Conservation (phyloP, 1,140 invertebrate species). For the Monochamus saltuarius region DNA sequence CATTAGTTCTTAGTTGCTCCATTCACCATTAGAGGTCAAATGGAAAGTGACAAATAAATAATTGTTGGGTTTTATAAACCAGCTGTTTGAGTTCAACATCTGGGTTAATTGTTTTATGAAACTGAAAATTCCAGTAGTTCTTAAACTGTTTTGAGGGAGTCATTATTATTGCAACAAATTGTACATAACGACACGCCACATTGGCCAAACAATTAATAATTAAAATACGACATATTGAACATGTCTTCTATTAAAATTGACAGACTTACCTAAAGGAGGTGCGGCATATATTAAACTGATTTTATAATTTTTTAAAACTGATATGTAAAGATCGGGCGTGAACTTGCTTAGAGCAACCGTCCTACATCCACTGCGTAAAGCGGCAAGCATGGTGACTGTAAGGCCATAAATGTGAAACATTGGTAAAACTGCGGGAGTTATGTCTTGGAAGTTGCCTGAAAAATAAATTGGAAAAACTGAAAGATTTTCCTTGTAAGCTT, state of each 20-base stretch:
- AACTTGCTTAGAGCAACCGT: constrained; percentile 76
- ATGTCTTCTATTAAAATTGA: background rate
- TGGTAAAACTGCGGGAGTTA: constrained; percentile 68
- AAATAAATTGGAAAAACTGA: constrained; percentile 21
- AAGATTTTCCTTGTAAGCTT: too few species aligned
- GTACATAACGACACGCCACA: too few species aligned
- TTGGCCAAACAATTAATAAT: too few species aligned
- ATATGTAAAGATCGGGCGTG: constrained; percentile 62
- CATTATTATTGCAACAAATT: too few species aligned
- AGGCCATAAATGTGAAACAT: constrained; percentile 87
- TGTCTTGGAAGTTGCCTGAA: constrained; percentile 58
- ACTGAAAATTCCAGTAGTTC: too few species aligned
- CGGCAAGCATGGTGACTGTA: constrained; percentile 56
- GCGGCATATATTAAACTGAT: constrained; percentile 61
- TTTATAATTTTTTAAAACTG: constrained; percentile 59
- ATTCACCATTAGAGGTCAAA: too few species aligned
- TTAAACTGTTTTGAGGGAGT: too few species aligned
- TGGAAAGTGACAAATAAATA: too few species aligned
- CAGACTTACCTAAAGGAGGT: constrained; percentile 63
- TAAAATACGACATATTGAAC: background rate
- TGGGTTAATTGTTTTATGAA: too few species aligned
- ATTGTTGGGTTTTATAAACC: too few species aligned
- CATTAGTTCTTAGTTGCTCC: too few species aligned
- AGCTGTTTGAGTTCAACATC: too few species aligned
- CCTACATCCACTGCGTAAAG: constrained; percentile 64